Evolutionary conservation across 2,113 vertebrate species (phyloP).

Genomic region (Myotis lucifugus): DNA sequence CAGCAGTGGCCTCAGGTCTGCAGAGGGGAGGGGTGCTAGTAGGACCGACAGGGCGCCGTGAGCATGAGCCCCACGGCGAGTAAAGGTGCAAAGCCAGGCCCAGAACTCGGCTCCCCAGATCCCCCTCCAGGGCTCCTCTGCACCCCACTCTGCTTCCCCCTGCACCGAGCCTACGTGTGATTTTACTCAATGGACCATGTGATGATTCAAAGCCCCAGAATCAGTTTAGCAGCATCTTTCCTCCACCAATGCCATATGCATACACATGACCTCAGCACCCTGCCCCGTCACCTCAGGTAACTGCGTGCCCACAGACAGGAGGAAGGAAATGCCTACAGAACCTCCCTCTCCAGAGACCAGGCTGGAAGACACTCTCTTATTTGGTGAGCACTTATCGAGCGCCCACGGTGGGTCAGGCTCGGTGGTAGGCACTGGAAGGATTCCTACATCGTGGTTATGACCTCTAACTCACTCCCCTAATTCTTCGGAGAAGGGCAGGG

Average conservation of each 20-base stretch:
- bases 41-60: accelerated
- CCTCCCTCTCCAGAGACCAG: not conserved
- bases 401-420: not conserved
- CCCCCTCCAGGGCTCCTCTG: not conserved
- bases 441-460: not conserved
- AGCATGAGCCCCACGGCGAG: not conserved
- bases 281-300: not conserved
- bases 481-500: not conserved
- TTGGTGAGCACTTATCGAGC: not conserved
- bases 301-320: not conserved
- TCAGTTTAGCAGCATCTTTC: not conserved
- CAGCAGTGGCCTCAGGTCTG: not conserved
- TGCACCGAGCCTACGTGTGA: not conserved
- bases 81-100: not conserved
- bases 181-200: not conserved
- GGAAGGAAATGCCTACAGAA: not conserved
- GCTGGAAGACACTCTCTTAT: not conserved
- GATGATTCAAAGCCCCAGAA: not conserved
- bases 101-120: not conserved
- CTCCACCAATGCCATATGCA: accelerated
- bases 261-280: not conserved
- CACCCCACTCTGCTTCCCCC: not conserved
- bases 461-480: not conserved
- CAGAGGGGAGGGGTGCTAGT: not conserved
- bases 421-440: not conserved